phyloP scores from a whole-genome alignment of 2,113 vertebrate species.

The Ariopsis seemanni region DNA sequence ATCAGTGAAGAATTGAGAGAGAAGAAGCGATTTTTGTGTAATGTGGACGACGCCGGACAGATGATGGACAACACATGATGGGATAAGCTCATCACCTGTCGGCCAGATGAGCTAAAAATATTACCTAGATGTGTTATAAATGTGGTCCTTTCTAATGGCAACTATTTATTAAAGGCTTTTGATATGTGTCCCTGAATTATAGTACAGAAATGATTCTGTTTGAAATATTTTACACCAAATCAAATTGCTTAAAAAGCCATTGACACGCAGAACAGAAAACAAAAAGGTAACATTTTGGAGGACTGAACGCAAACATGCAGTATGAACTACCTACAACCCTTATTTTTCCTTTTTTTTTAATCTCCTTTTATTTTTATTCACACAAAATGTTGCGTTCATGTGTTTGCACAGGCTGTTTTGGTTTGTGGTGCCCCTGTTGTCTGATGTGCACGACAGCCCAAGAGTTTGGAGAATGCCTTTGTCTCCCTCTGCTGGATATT shows the following conservation, averaged over 20 bases:
- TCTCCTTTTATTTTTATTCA: neutral
- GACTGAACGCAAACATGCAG: neutral
- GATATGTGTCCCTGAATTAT: neutral
- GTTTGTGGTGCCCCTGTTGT: conserved; percentile 60
- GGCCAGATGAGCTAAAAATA: neutral
- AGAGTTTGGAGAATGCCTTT: conserved; percentile 64
- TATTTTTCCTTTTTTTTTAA: neutral
- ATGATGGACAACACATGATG: too few relatives aligned
- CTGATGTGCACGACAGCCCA: conserved; percentile 59
- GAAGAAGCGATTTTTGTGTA: too few relatives aligned
- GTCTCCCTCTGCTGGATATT: conserved; percentile 62
- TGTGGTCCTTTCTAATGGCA: neutral
- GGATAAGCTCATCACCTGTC: too few relatives aligned
- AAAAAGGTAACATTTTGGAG: neutral
- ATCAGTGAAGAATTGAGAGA: too few relatives aligned
- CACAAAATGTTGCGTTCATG: neutral
- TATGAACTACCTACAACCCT: neutral
- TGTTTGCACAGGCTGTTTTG: conserved; percentile 59
- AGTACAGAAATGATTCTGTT: neutral
- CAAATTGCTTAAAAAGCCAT: neutral
- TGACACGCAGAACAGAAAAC: neutral
- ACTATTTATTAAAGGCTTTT: neutral
- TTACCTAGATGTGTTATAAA: neutral
- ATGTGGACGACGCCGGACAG: too few relatives aligned
- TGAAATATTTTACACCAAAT: neutral